These are phyloP conservation scores for Xyrauchen texanus DNA, from an alignment of 2,113 vertebrate genomes.

Conservation along the genomic window DNA sequence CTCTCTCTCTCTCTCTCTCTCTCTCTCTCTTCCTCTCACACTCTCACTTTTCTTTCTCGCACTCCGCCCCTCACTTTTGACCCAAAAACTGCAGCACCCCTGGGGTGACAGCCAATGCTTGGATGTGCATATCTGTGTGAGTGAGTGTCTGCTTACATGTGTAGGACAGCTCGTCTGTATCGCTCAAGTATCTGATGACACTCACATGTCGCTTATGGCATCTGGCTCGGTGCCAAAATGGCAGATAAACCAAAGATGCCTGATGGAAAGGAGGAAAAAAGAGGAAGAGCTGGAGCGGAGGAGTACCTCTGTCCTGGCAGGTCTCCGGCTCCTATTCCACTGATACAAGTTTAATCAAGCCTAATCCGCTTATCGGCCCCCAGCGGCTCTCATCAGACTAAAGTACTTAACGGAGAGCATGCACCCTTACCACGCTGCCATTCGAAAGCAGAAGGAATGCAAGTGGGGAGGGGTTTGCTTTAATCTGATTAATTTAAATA, in stretches of 20 bases:
- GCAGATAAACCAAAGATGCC: slow-evolving; percentile 66
- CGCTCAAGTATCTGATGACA: slow-evolving; percentile 66
- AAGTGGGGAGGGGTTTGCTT: slow-evolving; percentile 52
- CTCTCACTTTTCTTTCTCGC: slow-evolving; percentile 31
- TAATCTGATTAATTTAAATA: slow-evolving; percentile 73
- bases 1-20: no score
- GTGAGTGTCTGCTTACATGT: slow-evolving; percentile 45
- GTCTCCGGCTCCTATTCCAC: slow-evolving; percentile 75
- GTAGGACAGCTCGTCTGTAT: slow-evolving; percentile 45
- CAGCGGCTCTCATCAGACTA: slow-evolving; percentile 72
- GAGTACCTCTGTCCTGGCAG: slow-evolving; percentile 72
- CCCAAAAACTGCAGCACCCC: slow-evolving; percentile 56
- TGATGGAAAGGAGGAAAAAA: slow-evolving; percentile 36
- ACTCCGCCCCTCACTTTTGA: slow-evolving; percentile 61
- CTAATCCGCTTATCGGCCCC: slow-evolving; percentile 82
- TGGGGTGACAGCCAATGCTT: slow-evolving; percentile 59
- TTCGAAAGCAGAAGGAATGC: slow-evolving; percentile 69
- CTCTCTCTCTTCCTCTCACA: slow-evolving; percentile 26
- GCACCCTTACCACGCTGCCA: slow-evolving; percentile 68
- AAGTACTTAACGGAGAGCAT: slow-evolving; percentile 76
- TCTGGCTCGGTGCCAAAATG: slow-evolving; percentile 72
- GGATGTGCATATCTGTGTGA: slow-evolving; percentile 32
- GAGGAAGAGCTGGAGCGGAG: slow-evolving; percentile 47
- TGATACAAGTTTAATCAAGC: slow-evolving; percentile 81
- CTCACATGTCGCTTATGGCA: slow-evolving; percentile 64